A percentile compares a stretch with the other conserved stretches of the same genome.
phyloP scores from a whole-genome alignment of 2,888 invertebrate species.

The Troglohyphantes excavatus region DNA sequence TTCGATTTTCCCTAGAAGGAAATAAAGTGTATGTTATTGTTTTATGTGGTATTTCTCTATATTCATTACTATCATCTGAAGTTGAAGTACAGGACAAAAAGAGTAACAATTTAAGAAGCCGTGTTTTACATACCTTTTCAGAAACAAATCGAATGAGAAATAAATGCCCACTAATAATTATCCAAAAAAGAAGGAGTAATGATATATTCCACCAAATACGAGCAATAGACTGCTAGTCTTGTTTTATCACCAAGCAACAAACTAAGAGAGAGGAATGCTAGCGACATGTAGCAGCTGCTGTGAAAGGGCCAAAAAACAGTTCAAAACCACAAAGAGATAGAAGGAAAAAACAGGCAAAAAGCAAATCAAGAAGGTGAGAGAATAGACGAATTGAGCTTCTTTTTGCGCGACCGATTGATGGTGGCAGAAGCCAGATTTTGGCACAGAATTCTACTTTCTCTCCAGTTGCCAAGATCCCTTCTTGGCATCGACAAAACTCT shows the following conservation, averaged over 20 bases:
- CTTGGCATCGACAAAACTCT: slow-evolving; percentile 46
- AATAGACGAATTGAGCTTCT: slow-evolving; percentile 64
- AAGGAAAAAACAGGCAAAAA: slow-evolving; percentile 43
- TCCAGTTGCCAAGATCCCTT: slow-evolving; percentile 31
- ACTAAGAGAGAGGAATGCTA: slow-evolving; percentile 57
- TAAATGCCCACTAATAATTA: not conserved
- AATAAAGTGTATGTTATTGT: no score
- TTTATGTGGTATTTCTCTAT: no score
- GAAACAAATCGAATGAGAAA: not conserved
- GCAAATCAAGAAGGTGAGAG: slow-evolving; percentile 64
- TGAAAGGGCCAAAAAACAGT: slow-evolving; percentile 57
- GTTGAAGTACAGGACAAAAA: no score
- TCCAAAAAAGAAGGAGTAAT: slow-evolving; percentile 23
- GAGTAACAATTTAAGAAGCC: no score
- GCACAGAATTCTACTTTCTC: slow-evolving; percentile 53
- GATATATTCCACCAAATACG: slow-evolving; percentile 3
- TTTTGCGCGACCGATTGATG: slow-evolving; percentile 61
- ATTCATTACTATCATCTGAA: no score
- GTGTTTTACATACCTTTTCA: slow-evolving; percentile 13
- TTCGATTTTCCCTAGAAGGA: no score
- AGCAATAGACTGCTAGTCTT: no score
- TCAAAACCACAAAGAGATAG: slow-evolving; percentile 43
- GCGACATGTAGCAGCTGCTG: slow-evolving; percentile 25
- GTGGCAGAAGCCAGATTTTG: slow-evolving; percentile 63
- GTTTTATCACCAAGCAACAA: no score